Evolutionary conservation across 2,888 invertebrate species (phyloP), one percentile per base, ranked within the genome.

Genomic region (Stramonita haemastoma): DNA sequence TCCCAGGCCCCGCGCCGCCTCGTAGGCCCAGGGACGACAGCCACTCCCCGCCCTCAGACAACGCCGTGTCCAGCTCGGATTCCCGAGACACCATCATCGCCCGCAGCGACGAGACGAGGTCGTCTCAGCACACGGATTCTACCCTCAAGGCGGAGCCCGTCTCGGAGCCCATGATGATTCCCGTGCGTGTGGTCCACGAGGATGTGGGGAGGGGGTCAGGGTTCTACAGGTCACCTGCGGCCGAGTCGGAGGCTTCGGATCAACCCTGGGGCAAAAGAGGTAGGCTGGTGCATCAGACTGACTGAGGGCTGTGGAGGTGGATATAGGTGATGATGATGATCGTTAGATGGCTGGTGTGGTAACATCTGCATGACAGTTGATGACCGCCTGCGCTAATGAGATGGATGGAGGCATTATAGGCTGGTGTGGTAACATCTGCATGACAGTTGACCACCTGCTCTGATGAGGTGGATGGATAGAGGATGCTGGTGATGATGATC

Each of bases 71-170:
- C 57, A 92, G 92, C 84, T 92, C 92, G 4, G 91, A 91, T 56
- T 92, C 92, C 22, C 85, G 91, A 56, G 92, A 92, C 89, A 92
- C 92, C 36, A 91, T 92, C 57, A 91, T 92, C 32, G 91, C 91
- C 70, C 70, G 77, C 29, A 89, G 89, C n/a, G 89, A 89, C 57
- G 89, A 89, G 15, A 89, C 89, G 85, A 46, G 83, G 66, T 83
- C 73, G 32, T 85, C 89, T 4, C n/a, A 46, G 46, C 79, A 46
- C 73, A 73, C 73, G 26, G 73, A 73, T n/a, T 60, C 84, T 29
- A 81, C 88, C 34, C 32, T n/a, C 88, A 83, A 60, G 34, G 79
- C 79, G 6, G 60, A 79, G 60, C 29, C 56, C 26, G 22, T 13
- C 32, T 60, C 79, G 11, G 57, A 73, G 57, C 89, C 89, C 34